Evolutionary conservation across 2,113 vertebrate genomes (phyloP), one percentile per base, ranked within the genome.

Genomic region (Anas platyrhynchos): DNA sequence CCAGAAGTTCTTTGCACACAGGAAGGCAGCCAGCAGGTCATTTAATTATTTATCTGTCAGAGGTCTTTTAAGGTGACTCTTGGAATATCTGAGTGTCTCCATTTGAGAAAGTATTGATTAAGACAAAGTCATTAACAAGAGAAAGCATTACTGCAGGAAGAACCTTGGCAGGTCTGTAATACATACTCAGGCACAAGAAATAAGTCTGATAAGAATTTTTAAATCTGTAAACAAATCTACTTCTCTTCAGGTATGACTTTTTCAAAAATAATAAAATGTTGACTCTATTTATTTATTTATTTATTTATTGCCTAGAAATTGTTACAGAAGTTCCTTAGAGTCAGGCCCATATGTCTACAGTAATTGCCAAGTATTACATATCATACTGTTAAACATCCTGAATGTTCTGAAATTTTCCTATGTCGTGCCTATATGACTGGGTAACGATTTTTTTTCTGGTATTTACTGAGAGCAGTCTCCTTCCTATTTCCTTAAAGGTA

Each of bases 71-170:
- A 92, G 91, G 74, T 73, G 75, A 96, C 68, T 91, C 87, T 16
- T 67, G 72, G 83, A 86, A 91, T 92, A 95, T 50, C 75, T 67
- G 68, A 85, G 52, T 8, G 7, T 67, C 62, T 92, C 68, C 66
- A 93, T 95, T 82, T 91, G 90, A 95, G 74, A 86, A 91, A 83
- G 58, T 95, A 96, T 95, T 94, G 96, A 97, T 97, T 93, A 97
- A 95, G 88, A 93, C 58, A 38, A 94, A 94, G 94, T 87, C 89
- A 96, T 96, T 96, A 96, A 94, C 81, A 86, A 96, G 73, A 72
- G 55, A 88, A 96, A 20, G 23, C 54, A 74, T 74, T 89, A 92
- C 74, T 76, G 58, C 75, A 81, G 65, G 67, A 88, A 81, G 55
- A 87, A 59, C 38, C 32, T 89, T 85, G 72, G 68, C 91, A 91